phyloP scores from a whole-genome alignment of 2,888 invertebrate species.

The Lysandra coridon region DNA sequence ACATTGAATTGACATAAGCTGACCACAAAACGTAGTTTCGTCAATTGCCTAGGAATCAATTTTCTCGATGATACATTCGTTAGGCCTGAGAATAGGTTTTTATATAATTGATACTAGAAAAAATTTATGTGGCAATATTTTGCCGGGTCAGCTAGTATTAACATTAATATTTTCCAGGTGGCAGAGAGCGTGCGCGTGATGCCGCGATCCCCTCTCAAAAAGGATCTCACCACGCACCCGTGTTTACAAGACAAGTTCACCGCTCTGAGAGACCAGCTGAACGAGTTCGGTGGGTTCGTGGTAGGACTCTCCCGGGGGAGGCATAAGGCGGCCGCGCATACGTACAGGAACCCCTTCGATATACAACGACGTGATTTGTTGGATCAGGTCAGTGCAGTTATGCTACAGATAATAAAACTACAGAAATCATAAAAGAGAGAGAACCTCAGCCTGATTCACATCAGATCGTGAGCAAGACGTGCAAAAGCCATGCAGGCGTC shows the following conservation, averaged over 20 bases:
- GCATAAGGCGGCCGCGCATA: conserved; percentile 78
- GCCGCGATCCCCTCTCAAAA: conserved; percentile 85
- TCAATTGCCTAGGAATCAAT: too few relatives aligned
- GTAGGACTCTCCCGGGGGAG: conserved; percentile 83
- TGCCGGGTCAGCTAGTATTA: not conserved
- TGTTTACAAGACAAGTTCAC: conserved; percentile 90
- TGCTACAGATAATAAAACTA: not conserved
- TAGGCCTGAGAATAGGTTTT: too few relatives aligned
- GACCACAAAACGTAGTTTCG: too few relatives aligned
- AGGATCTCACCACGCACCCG: conserved; percentile 91
- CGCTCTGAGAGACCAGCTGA: conserved; percentile 90
- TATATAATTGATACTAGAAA: too few relatives aligned
- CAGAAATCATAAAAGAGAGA: too few relatives aligned
- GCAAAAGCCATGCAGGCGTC: too few relatives aligned
- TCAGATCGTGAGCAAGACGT: too few relatives aligned
- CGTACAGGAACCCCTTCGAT: conserved; percentile 97
- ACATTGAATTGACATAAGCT: too few relatives aligned
- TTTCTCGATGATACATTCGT: too few relatives aligned
- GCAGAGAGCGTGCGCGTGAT: conserved; percentile 89
- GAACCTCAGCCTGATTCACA: too few relatives aligned
- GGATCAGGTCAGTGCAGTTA: conserved; percentile 83
- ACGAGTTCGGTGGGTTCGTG: conserved; percentile 92
- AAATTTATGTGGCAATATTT: too few relatives aligned
- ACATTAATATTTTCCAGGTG: conserved; percentile 63
- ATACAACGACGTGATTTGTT: conserved; percentile 93